Evolutionary conservation across 2,113 vertebrate species (phyloP).

Genomic region (Rattus rattus): DNA sequence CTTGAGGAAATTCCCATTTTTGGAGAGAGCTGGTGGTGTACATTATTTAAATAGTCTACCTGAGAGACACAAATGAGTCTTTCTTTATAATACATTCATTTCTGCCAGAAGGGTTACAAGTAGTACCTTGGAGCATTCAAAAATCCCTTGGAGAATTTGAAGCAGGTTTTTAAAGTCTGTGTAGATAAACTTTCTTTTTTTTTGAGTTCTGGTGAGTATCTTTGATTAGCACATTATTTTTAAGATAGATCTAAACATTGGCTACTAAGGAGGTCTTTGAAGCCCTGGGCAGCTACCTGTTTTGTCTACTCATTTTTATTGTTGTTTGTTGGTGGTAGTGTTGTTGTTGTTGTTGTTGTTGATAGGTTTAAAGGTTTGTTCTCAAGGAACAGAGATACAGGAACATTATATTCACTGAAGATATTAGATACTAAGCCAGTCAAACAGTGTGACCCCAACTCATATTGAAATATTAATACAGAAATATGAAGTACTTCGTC

Average conservation of each 20-base stretch:
- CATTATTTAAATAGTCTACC: background rate
- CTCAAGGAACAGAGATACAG: background rate
- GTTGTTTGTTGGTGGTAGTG: background rate
- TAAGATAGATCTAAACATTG: background rate
- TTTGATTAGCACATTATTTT: background rate
- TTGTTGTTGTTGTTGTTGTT: background rate
- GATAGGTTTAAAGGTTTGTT: background rate
- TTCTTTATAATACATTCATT: background rate
- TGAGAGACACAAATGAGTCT: background rate
- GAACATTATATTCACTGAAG: constrained; percentile 22
- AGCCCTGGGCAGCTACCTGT: background rate
- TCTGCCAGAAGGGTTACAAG: background rate
- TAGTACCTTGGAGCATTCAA: background rate
- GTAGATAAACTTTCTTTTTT: background rate
- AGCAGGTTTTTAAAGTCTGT: background rate
- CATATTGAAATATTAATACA: constrained; percentile 46
- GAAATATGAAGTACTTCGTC: background rate
- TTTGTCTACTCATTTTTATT: background rate
- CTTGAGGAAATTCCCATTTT: background rate
- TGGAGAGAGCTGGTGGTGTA: too few species aligned
- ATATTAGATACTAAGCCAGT: background rate
- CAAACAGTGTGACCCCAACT: background rate
- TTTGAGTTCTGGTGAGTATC: background rate
- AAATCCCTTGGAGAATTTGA: background rate
- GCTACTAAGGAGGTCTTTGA: background rate